Evolutionary conservation across 2,113 vertebrate genomes (phyloP).

Genomic region (Cyrtonyx montezumae): DNA sequence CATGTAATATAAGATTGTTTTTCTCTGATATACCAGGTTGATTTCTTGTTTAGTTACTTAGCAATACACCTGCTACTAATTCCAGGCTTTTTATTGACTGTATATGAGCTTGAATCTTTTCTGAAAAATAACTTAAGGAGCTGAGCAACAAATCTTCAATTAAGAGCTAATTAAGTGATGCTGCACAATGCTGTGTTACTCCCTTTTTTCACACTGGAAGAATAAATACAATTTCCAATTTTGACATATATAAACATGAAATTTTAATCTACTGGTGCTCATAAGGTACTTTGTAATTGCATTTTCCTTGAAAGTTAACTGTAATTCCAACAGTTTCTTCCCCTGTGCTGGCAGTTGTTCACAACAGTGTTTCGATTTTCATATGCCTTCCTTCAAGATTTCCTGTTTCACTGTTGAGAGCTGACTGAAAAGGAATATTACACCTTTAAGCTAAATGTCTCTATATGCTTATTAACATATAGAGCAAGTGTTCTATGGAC

Average conservation of each 20-base stretch:
- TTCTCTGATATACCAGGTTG: neutral
- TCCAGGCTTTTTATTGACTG: conserved; percentile 23
- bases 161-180: neutral
- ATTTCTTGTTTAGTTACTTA: neutral
- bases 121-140: conserved; percentile 11
- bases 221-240: neutral
- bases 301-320: neutral
- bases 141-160: neutral
- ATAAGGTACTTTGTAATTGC: neutral
- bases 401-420: neutral
- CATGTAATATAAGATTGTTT: neutral
- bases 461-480: neutral
- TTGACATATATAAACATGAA: neutral
- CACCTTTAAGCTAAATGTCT: neutral
- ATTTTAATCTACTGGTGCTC: neutral
- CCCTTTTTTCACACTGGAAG: neutral
- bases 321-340: neutral
- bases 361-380: neutral
- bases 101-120: neutral
- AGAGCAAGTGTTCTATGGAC: neutral
- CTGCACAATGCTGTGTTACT: neutral
- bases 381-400: neutral
- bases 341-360: neutral
- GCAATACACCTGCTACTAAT: neutral
- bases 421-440: neutral